phyloP scores from a whole-genome alignment of 2,113 vertebrate genomes.

The Neolamprologus ventralis region DNA sequence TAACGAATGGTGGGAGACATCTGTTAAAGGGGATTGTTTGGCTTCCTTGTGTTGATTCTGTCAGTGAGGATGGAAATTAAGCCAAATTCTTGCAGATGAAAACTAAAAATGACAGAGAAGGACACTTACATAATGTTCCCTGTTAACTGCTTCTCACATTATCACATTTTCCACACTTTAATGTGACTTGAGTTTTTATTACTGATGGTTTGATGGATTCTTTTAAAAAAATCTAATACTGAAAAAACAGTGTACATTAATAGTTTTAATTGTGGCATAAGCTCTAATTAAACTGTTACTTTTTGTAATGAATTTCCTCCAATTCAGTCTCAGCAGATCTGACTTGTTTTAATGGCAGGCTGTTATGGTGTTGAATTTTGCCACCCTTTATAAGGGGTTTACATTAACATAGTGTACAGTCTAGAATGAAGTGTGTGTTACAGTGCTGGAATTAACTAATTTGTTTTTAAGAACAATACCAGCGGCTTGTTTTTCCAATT shows the following conservation, averaged over 20 bases:
- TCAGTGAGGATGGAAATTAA: background rate
- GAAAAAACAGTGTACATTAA: background rate
- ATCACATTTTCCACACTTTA: background rate
- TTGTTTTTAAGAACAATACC: background rate
- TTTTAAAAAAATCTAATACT: background rate
- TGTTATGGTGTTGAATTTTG: background rate
- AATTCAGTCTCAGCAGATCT: background rate
- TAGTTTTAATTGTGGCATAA: background rate
- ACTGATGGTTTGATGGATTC: background rate
- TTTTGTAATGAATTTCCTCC: background rate
- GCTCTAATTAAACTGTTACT: background rate
- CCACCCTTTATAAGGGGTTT: background rate
- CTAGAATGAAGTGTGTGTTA: background rate
- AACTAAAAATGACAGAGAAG: slow-evolving; percentile 17
- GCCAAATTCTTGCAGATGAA: background rate
- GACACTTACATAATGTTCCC: background rate
- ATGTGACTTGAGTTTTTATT: background rate
- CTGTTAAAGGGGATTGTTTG: background rate
- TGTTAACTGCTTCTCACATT: background rate
- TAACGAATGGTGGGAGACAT: background rate
- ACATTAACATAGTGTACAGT: background rate
- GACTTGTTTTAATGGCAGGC: background rate
- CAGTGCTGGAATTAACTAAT: background rate
- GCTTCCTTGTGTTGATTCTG: background rate
- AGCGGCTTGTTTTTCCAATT: background rate